Conservation (phyloP, 2,888 invertebrate genomes). For the Drepanosiphum platanoidis region DNA sequence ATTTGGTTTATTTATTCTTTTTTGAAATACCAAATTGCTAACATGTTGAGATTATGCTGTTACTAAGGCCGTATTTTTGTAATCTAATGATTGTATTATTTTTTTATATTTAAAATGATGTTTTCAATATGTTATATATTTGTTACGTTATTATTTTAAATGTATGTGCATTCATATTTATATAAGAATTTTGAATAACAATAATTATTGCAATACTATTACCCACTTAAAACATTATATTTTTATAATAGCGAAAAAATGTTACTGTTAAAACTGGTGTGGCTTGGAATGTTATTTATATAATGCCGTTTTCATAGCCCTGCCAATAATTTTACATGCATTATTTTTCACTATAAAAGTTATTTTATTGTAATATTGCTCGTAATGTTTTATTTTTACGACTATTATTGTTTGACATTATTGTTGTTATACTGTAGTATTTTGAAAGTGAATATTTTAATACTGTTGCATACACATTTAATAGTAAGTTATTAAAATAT, state of each 20-base stretch:
- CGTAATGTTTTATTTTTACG: slow-evolving; percentile 8
- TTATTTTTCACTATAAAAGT: slow-evolving; percentile 3
- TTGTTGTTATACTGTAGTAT: not conserved
- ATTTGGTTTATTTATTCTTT: not conserved
- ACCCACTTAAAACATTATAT: slow-evolving; percentile 7
- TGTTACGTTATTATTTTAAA: not conserved
- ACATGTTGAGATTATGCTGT: slow-evolving; percentile 27
- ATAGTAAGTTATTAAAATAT: not conserved
- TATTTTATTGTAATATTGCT: not conserved
- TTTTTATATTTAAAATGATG: slow-evolving; percentile 21
- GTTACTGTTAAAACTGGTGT: not conserved
- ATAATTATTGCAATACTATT: slow-evolving; percentile 9
- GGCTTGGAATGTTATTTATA: slow-evolving; percentile 17
- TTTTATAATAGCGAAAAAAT: not conserved
- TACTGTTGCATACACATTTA: not conserved
- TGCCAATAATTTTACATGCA: not conserved
- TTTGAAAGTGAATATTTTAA: not conserved
- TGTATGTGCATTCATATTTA: not conserved
- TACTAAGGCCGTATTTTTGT: slow-evolving; percentile 4
- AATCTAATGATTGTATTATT: slow-evolving; percentile 27
- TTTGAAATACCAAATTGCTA: slow-evolving; percentile 40
- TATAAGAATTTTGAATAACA: not conserved
- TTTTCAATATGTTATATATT: slow-evolving; percentile 6
- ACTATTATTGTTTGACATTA: not conserved
- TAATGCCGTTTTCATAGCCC: slow-evolving; percentile 33